Evolutionary conservation across 2,888 invertebrate species (phyloP).

Genomic region (Ormyrus thymus): DNA sequence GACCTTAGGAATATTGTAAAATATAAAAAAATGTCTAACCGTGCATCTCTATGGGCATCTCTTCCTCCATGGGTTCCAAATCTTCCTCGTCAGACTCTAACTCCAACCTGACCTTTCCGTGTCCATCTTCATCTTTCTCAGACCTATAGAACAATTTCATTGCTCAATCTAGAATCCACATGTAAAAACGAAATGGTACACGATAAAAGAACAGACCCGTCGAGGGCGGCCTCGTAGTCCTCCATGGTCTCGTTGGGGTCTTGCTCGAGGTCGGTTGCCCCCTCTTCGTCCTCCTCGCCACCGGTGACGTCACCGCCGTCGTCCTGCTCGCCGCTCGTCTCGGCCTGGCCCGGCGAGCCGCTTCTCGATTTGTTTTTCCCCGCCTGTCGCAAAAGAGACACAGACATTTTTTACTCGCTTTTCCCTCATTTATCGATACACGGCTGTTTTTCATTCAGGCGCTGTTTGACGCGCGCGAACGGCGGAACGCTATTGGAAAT

Average conservation of each 20-base stretch:
- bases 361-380: slow-evolving; percentile 80
- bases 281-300: slow-evolving; percentile 79
- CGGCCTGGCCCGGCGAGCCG: slow-evolving; percentile 79
- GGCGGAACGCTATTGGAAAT: too few relatives aligned
- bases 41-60: slow-evolving; percentile 66
- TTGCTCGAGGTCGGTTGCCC: slow-evolving; percentile 77
- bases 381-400: slow-evolving; percentile 67
- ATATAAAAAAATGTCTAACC: slow-evolving; percentile 55
- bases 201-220: slow-evolving; percentile 71
- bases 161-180: neutral
- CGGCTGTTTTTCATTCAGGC: too few relatives aligned
- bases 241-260: slow-evolving; percentile 83
- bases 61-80: slow-evolving; percentile 69
- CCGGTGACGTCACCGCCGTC: slow-evolving; percentile 79
- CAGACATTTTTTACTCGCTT: too few relatives aligned
- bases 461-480: too few relatives aligned
- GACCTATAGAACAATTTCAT: slow-evolving; percentile 75
- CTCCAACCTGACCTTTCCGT: slow-evolving; percentile 83
- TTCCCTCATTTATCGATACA: too few relatives aligned
- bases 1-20: too few relatives aligned
- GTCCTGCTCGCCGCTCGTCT: slow-evolving; percentile 79
- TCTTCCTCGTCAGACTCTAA: slow-evolving; percentile 80
- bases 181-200: neutral
- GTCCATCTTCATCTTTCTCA: slow-evolving; percentile 83
- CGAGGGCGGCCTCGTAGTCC: slow-evolving; percentile 82